These are phyloP conservation scores for Mustela erminea DNA, from an alignment of 2,797 vertebrate genomes.

Conservation along the genomic window DNA sequence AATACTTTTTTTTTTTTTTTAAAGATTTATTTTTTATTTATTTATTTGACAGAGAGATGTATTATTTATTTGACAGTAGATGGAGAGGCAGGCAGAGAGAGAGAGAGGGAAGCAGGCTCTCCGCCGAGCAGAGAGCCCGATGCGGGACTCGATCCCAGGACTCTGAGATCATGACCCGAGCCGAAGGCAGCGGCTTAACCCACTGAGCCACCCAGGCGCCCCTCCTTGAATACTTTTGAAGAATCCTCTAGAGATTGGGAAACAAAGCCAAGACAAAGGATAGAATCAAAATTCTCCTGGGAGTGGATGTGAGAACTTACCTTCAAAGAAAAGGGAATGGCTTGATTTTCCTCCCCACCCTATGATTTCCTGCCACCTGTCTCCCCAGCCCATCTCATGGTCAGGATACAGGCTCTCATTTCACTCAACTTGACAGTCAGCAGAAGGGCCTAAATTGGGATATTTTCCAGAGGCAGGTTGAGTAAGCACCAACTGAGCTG, in stretches of 20 bases:
- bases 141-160: no score
- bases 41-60: no score
- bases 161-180: no score
- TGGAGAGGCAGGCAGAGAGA: no score
- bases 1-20: no score
- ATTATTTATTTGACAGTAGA: no score
- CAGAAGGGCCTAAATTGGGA: constrained; percentile 76
- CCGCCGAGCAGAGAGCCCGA: no score
- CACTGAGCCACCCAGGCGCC: no score
- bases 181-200: no score
- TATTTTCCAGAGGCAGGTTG: constrained; percentile 82
- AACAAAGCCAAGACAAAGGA: background rate
- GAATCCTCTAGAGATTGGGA: background rate
- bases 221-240: background rate
- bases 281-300: background rate
- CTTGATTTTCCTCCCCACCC: background rate
- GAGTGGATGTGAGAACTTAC: background rate
- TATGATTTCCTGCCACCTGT: accelerated
- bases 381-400: background rate
- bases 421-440: constrained; percentile 74
- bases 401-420: constrained; percentile 65
- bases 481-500: constrained; percentile 83
- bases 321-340: background rate
- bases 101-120: no score
- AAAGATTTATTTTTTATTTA: no score